phyloP scores from a whole-genome alignment of 2,797 vertebrate species.

The Borostomias antarcticus region DNA sequence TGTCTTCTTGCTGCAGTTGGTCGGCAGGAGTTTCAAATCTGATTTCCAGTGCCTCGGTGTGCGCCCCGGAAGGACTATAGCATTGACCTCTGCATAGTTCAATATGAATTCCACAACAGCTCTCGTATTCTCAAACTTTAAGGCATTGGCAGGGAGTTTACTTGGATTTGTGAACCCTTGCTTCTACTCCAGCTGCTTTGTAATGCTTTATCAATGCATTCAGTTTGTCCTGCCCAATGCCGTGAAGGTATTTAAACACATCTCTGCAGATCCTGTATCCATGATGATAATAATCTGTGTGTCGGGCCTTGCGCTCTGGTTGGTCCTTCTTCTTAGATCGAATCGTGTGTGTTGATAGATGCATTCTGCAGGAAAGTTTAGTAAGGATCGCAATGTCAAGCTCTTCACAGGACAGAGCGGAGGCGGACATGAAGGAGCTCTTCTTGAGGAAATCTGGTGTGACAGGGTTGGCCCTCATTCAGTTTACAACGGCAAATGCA shows the following conservation, averaged over 20 bases:
- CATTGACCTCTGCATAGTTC: slow-evolving; percentile 2
- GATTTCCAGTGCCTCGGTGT: neutral
- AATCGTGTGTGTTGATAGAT: neutral
- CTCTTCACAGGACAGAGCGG: neutral
- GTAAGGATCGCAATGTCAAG: neutral
- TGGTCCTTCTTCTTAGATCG: too few relatives aligned
- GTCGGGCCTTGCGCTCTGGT: too few relatives aligned
- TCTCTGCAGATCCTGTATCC: too few relatives aligned
- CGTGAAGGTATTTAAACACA: too few relatives aligned
- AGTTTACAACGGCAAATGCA: too few relatives aligned
- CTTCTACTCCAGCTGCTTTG: too few relatives aligned
- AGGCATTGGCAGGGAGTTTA: too few relatives aligned
- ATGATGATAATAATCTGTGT: too few relatives aligned
- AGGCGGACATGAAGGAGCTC: neutral
- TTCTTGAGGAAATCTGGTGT: neutral
- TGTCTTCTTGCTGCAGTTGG: neutral
- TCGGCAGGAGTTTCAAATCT: neutral
- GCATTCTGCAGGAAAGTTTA: neutral
- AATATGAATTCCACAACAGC: neutral
- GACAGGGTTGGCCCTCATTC: too few relatives aligned
- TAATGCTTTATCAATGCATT: neutral
- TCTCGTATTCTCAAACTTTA: neutral
- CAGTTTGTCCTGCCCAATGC: neutral
- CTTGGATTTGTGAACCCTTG: too few relatives aligned
- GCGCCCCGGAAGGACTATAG: neutral